Evolutionary conservation across 2,113 vertebrate genomes (phyloP).

Genomic region (Pelobates fuscus): DNA sequence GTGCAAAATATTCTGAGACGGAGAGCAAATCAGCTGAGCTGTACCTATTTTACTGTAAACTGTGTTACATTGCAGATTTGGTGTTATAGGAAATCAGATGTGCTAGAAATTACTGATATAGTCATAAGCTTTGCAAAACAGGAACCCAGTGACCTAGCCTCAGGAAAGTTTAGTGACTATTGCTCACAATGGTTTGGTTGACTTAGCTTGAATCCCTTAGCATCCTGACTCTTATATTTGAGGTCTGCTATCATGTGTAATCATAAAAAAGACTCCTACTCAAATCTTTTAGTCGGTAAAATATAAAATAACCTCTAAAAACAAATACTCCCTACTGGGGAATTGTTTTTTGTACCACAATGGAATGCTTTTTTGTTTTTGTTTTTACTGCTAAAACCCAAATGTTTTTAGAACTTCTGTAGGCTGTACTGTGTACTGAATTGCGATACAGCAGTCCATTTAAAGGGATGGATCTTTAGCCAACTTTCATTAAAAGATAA

Average conservation of each 20-base stretch:
- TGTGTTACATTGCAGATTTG: neutral
- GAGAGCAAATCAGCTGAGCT: neutral
- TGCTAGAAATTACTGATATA: constrained; percentile 10
- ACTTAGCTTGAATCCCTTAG: neutral
- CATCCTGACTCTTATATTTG: neutral
- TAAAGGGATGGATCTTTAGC: too few relatives aligned
- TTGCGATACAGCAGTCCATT: too few relatives aligned
- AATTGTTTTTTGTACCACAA: constrained; percentile 13
- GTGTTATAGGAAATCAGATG: neutral
- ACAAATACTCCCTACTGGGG: constrained; percentile 8
- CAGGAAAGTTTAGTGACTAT: constrained; percentile 4
- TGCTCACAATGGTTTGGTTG: neutral
- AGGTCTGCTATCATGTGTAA: constrained; percentile 27
- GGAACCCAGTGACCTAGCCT: constrained; percentile 31
- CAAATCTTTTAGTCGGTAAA: constrained; percentile 15
- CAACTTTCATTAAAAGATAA: too few relatives aligned
- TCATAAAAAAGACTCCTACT: constrained; percentile 9
- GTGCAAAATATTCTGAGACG: neutral
- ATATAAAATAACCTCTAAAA: constrained; percentile 5
- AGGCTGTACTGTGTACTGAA: too few relatives aligned
- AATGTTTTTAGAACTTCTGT: constrained; percentile 17
- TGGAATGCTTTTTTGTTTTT: constrained; percentile 38
- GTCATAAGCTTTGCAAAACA: neutral
- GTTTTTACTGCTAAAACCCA: constrained; percentile 6
- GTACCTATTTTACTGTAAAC: too few relatives aligned